These are phyloP conservation scores for Mycogona germanica DNA, from an alignment of 2,888 invertebrate species.

Conservation along the genomic window DNA sequence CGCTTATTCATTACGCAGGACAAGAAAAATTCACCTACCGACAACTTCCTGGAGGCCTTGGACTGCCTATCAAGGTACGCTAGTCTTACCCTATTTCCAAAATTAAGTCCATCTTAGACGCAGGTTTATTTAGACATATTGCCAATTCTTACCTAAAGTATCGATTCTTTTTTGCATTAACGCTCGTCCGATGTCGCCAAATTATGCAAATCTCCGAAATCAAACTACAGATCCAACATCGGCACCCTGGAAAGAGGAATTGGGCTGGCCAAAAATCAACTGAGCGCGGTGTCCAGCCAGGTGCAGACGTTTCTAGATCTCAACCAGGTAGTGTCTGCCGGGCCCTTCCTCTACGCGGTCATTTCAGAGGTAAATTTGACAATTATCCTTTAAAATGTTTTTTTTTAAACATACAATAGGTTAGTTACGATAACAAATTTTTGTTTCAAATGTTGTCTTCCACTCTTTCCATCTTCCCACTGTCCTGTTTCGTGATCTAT, in stretches of 20 bases:
- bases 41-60: constrained; percentile 56
- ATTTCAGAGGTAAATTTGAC: constrained; percentile 72
- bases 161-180: not conserved
- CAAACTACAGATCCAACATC: constrained; percentile 43
- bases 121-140: too few species aligned
- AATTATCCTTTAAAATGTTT: too few species aligned
- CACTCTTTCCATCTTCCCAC: not conserved
- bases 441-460: not conserved
- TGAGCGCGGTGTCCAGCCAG: constrained; percentile 55
- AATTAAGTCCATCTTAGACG: too few species aligned
- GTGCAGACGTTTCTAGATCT: constrained; percentile 68
- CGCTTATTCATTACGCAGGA: not conserved
- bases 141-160: too few species aligned
- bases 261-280: constrained; percentile 54
- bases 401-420: too few species aligned
- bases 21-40: constrained; percentile 38
- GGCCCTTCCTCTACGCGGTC: constrained; percentile 77
- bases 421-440: too few species aligned
- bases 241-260: constrained; percentile 49
- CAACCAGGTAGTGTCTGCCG: constrained; percentile 67
- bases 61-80: constrained; percentile 49
- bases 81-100: too few species aligned
- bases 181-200: constrained; percentile 12
- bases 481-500: too few species aligned
- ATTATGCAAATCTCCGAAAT: too few species aligned